These are phyloP conservation scores for Bombycilla garrulus DNA, from an alignment of 2,113 vertebrate species.

Conservation along the genomic window DNA sequence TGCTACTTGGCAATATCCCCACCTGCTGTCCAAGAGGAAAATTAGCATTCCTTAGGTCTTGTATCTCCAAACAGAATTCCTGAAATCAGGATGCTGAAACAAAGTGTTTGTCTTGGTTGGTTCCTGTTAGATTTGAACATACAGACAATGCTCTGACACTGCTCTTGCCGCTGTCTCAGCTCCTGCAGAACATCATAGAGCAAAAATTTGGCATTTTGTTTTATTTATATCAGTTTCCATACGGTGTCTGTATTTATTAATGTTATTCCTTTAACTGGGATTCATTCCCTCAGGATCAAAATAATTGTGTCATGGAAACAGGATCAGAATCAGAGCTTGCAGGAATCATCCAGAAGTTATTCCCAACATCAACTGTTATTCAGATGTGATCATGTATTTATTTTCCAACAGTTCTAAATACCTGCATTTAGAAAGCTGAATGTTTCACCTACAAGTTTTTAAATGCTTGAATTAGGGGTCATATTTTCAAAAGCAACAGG, in stretches of 20 bases:
- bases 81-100: not conserved
- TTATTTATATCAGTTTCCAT: not conserved
- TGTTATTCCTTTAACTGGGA: not conserved
- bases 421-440: not conserved
- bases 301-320: not conserved
- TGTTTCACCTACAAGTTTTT: not conserved
- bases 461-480: not conserved
- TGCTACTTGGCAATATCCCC: constrained; percentile 13
- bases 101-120: not conserved
- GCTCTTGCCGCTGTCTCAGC: not conserved
- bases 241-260: not conserved
- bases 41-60: not conserved
- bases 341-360: not conserved
- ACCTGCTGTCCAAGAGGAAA: constrained; percentile 48
- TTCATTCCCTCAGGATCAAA: not conserved
- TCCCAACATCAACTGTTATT: not conserved
- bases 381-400: not conserved
- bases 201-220: not conserved
- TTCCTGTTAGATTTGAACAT: not conserved
- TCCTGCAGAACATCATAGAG: not conserved
- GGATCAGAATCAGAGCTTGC: not conserved
- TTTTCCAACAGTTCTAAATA: not conserved
- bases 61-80: not conserved
- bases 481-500: not conserved
- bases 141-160: not conserved